Base-by-base conservation (phyloP, 2,888 invertebrate genomes). In the Cerceris ruficornis region DNA sequence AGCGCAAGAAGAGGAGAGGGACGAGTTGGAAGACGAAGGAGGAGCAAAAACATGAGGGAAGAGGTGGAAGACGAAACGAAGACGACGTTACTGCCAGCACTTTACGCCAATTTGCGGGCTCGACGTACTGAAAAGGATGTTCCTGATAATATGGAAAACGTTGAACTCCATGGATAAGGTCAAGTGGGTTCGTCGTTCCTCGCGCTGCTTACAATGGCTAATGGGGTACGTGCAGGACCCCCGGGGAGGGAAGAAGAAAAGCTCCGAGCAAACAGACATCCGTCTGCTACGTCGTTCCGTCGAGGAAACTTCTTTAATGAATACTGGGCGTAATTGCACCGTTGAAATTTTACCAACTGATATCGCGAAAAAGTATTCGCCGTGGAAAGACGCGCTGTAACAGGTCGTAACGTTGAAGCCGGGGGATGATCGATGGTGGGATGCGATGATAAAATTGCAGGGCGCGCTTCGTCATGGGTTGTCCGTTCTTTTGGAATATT, bases 51-150 rank as follows among this genome's bases (percentile, higher is more conserved):
- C 9, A 46, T 7, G 8, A n/a, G 39, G 43, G 7, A 13, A n/a
- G 50, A 11, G n/a, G 50, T n/a, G 50, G 50, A 11, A 68, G 50
- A 73, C 55, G 59, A 61, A 57, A 70, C 59, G 68, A 75, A 71
- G 80, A 75, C 67, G 73, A 80, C 65, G 75, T 66, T 72, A 74
- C 72, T 43, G 77, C 68, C 62, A 80, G 77, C 82, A 87, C 84
- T 88, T 87, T 86, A 86, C 81, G 75, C 80, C 85, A 88, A 88
- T 88, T 88, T 87, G 84, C 82, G 69, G 65, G 49, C 59, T 57
- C 67, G 74, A 65, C 83, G 70, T 75, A 75, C 79, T 86, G 86
- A 88, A 85, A 83, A 88, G 86, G 87, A 88, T 86, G 88, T 88
- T 81, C 69, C 82, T 71, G 86, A 78, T 83, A 82, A 84, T 83